These are phyloP conservation scores for Strigamia crassipes DNA, from an alignment of 2,888 invertebrate genomes.

Conservation along the genomic window DNA sequence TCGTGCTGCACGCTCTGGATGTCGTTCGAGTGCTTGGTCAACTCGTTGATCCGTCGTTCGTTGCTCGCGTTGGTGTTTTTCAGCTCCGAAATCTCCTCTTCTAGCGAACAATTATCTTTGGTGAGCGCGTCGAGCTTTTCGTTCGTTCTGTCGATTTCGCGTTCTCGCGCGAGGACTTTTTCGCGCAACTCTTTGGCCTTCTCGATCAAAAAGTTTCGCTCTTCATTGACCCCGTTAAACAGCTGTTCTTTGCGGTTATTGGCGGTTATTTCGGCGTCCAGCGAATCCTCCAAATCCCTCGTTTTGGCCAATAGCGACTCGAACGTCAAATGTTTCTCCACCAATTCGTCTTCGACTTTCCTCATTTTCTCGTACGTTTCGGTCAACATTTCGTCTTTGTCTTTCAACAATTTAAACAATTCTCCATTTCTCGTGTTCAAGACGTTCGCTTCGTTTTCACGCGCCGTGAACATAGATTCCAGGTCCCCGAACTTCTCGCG, in stretches of 20 bases:
- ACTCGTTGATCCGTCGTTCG: conserved; percentile 14
- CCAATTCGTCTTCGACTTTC: conserved; percentile 44
- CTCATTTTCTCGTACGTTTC: conserved; percentile 28
- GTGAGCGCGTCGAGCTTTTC: background rate
- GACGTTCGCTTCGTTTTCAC: background rate
- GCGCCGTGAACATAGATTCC: background rate
- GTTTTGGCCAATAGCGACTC: background rate
- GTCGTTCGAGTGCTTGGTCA: background rate
- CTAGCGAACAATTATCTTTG: background rate
- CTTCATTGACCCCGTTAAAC: background rate
- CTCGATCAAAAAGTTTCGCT: background rate
- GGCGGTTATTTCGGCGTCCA: background rate
- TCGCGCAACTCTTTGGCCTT: background rate
- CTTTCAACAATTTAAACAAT: background rate
- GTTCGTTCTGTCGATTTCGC: background rate
- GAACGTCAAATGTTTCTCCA: conserved; percentile 3
- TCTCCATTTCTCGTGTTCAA: background rate
- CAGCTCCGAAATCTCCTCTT: conserved; percentile 34
- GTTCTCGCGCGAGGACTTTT: background rate
- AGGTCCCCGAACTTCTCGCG: no score
- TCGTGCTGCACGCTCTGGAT: background rate
- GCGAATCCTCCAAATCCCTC: background rate
- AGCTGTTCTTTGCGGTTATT: background rate
- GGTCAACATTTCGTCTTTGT: conserved; percentile 28
- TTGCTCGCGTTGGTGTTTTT: conserved; percentile 27